These are phyloP conservation scores for Gymnosoma rotundatum DNA, from an alignment of 2,888 invertebrate genomes.

Conservation along the genomic window DNA sequence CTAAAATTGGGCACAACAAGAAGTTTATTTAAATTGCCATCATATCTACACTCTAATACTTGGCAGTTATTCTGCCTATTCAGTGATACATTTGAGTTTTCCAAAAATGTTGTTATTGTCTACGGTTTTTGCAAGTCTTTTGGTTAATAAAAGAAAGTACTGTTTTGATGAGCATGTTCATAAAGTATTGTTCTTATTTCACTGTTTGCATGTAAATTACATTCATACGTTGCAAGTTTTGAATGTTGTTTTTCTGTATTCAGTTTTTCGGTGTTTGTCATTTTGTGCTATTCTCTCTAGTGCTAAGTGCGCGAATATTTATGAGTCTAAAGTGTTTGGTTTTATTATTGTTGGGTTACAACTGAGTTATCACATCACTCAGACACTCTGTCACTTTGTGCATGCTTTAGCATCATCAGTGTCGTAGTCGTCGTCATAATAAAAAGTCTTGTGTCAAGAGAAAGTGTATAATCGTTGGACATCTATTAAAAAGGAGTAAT, in stretches of 20 bases:
- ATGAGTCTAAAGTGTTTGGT: constrained; percentile 54
- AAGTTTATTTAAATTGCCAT: constrained; percentile 77
- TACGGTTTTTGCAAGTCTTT: neutral
- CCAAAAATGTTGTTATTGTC: neutral
- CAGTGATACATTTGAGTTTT: constrained; percentile 8
- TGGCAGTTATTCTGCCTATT: neutral
- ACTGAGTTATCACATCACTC: constrained; percentile 76
- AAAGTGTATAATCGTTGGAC: constrained; percentile 55
- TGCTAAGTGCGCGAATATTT: constrained; percentile 72
- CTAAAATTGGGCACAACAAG: constrained; percentile 37
- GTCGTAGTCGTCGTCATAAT: constrained; percentile 55
- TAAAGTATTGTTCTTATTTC: constrained; percentile 60
- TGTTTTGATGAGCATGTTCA: neutral
- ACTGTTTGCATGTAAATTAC: constrained; percentile 53
- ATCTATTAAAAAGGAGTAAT: constrained; percentile 41
- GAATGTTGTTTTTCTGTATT: constrained; percentile 44
- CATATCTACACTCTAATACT: constrained; percentile 71
- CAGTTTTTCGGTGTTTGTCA: neutral
- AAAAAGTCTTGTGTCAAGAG: constrained; percentile 62
- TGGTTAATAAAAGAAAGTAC: neutral
- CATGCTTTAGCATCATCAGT: constrained; percentile 63
- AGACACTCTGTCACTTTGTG: constrained; percentile 71
- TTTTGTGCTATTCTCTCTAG: constrained; percentile 60
- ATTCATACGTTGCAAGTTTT: constrained; percentile 59
- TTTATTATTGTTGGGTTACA: constrained; percentile 69